Conservation (phyloP, 2,797 vertebrate species). For the Triplophysa yarkandensis region DNA sequence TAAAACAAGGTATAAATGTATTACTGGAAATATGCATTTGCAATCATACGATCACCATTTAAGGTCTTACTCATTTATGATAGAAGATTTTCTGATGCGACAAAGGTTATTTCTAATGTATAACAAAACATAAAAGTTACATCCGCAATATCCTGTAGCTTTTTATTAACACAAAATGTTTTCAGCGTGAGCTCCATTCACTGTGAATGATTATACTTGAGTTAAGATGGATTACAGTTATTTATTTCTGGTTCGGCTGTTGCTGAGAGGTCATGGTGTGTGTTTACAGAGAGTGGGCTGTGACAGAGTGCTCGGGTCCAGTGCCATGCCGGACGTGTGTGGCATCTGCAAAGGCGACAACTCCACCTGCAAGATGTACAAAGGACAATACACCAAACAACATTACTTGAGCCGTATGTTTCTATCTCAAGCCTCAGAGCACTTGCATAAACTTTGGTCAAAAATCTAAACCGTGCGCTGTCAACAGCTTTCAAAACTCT, state of each 20-base stretch:
- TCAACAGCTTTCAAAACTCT: not conserved
- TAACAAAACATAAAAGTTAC: no score
- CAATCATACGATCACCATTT: no score
- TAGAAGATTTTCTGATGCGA: not conserved
- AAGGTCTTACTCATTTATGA: not conserved
- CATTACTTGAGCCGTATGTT: slow-evolving; percentile 81
- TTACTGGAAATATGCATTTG: not conserved
- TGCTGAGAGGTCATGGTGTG: slow-evolving; percentile 28
- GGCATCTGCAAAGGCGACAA: slow-evolving; percentile 87
- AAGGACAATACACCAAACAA: slow-evolving; percentile 82
- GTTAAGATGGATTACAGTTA: not conserved
- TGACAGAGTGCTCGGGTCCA: slow-evolving; percentile 82
- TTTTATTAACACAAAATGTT: slow-evolving; percentile 1
- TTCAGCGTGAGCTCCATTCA: slow-evolving; percentile 1
- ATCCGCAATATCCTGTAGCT: not conserved
- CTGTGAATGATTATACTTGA: not conserved
- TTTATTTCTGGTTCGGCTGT: not conserved
- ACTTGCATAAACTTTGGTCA: not conserved
- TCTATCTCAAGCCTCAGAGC: not conserved
- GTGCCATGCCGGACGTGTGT: slow-evolving; percentile 79
- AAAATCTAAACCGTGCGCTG: not conserved
- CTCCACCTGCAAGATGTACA: slow-evolving; percentile 82
- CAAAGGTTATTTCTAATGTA: not conserved
- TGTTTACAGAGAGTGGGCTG: slow-evolving; percentile 83
- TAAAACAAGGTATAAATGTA: not conserved